A percentile compares a stretch with the other conserved stretches of the same genome.
Conservation (phyloP, 1,140 invertebrate species). For the Bombus impatiens region DNA sequence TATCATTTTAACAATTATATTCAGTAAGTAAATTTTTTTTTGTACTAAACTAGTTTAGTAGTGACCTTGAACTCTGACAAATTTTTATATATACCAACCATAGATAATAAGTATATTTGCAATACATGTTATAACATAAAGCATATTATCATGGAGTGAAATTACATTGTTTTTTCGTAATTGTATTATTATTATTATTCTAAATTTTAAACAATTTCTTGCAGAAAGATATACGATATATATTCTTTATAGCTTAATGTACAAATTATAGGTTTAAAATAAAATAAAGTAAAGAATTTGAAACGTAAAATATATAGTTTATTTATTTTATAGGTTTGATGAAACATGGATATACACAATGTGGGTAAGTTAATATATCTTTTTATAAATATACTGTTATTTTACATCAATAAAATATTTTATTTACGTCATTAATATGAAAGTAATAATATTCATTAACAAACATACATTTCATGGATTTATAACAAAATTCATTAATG, state of each 20-base stretch:
- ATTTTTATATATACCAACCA: slow-evolving; percentile 4
- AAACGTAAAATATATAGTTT: neutral
- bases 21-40: slow-evolving; percentile 43
- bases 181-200: neutral
- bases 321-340: slow-evolving; percentile 25
- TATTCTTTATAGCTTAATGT: neutral
- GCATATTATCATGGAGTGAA: neutral
- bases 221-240: neutral
- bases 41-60: neutral
- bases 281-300: neutral
- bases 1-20: slow-evolving; percentile 35
- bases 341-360: slow-evolving; percentile 42
- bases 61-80: slow-evolving; percentile 51
- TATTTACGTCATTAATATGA: neutral
- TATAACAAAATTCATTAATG: neutral
- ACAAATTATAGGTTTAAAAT: neutral
- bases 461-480: neutral
- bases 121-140: neutral
- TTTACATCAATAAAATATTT: neutral
- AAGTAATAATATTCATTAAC: neutral
- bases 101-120: neutral
- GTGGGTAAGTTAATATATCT: slow-evolving; percentile 42
- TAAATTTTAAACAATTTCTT: slow-evolving; percentile 13
- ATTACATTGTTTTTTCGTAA: neutral
- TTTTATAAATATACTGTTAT: neutral